These are phyloP conservation scores for Heliconius himera DNA, from an alignment of 1,140 invertebrate genomes.

Conservation along the genomic window DNA sequence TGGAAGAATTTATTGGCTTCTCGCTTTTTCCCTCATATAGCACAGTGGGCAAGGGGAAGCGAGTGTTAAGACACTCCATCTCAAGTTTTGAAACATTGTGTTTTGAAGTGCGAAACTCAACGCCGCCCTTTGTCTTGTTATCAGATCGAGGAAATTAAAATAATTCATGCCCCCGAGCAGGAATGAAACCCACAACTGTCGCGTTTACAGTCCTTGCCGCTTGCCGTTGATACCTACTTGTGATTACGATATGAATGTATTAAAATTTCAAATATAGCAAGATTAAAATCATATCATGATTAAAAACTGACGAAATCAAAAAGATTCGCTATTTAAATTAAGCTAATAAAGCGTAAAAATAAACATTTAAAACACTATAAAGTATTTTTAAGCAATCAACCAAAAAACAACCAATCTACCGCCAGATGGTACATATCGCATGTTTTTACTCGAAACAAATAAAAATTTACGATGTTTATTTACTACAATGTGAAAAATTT, in stretches of 20 bases:
- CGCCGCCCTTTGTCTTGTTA: neutral
- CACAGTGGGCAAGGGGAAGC: neutral
- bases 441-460: constrained; percentile 11
- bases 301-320: neutral
- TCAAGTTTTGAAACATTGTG: neutral
- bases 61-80: neutral
- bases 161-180: neutral
- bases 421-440: constrained; percentile 14
- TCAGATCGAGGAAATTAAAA: neutral
- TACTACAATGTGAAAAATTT: constrained; percentile 33
- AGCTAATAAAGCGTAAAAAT: neutral
- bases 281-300: no score
- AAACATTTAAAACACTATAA: neutral
- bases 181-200: neutral
- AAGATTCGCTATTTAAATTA: neutral
- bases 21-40: no score
- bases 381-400: neutral
- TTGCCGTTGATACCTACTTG: no score
- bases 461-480: constrained; percentile 37
- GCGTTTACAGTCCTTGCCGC: neutral
- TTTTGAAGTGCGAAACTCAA: neutral
- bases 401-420: neutral
- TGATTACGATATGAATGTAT: no score
- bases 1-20: neutral
- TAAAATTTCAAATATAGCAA: no score